These are phyloP conservation scores for Thymelicus acteon DNA, from an alignment of 2,888 invertebrate species.

Conservation along the genomic window DNA sequence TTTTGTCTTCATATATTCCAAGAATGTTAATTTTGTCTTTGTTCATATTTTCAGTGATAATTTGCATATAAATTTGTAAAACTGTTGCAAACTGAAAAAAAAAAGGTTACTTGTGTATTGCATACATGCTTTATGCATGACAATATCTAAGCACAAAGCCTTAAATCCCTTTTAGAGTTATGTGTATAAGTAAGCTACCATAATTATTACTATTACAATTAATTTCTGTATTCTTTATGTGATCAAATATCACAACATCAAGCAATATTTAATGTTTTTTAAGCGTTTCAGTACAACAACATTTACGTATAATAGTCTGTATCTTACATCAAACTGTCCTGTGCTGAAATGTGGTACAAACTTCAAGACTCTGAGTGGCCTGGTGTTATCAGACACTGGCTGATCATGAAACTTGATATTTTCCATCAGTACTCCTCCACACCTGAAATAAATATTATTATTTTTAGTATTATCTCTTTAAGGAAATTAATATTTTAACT, in stretches of 20 bases:
- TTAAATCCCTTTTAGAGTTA: too few species aligned
- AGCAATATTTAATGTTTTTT: too few species aligned
- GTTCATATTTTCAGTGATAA: conserved; percentile 52
- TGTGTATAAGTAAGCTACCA: too few species aligned
- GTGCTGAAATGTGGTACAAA: conserved; percentile 51
- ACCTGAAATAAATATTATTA: too few species aligned
- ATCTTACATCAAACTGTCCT: conserved; percentile 48
- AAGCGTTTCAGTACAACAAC: conserved; percentile 29
- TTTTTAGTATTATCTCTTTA: too few species aligned
- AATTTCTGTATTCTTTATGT: too few species aligned
- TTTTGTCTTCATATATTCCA: conserved; percentile 43
- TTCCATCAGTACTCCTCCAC: background rate
- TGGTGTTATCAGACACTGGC: background rate
- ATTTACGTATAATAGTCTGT: too few species aligned
- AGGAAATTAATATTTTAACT: too few species aligned
- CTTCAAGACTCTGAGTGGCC: conserved; percentile 46
- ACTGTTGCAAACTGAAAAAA: conserved; percentile 47
- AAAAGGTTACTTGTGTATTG: background rate
- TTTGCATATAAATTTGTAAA: conserved; percentile 50
- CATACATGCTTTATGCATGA: too few species aligned
- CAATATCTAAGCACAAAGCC: too few species aligned
- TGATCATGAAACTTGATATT: background rate
- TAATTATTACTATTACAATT: too few species aligned
- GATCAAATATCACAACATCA: too few species aligned
- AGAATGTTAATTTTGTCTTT: conserved; percentile 47